Evolutionary conservation across 2,888 invertebrate species (phyloP), one percentile per base, ranked within the genome.

Genomic region (Epinotia demarniana): DNA sequence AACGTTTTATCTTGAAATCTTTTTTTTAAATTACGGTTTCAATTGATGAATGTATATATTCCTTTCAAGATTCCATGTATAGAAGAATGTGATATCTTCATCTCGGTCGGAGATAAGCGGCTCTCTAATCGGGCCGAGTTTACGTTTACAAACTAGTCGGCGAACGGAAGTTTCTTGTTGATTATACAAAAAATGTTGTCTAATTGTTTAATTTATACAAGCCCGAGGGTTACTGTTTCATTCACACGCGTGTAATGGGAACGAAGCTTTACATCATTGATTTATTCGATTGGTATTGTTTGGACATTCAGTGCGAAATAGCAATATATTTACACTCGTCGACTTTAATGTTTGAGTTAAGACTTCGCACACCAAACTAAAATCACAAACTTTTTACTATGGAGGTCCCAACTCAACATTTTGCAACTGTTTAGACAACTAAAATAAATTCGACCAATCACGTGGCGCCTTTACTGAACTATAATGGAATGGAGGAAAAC

Each of bases 111-210:
- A 86, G 90, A 91, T 91, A 91, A 87, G 87, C 83, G 78, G 88
- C 89, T 89, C 89, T 90, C 89, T 88, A 92, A 92, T 91, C 89
- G 87, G 90, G 90, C 86, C 92, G 87, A 87, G 84, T 91, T 90
- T 84, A 84, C 84, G 86, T 87, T 87, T 87, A 88, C 88, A 88
- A 90, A 88, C 90, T 88, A 86, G 90, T 90, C 87, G 85, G 84
- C 83, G 85, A 86, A 85, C 89, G 88, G 89, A 89, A 87, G 87
- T 88, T 84, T 85, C 85, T 85, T 81, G 85, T 88, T 82, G 78
- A 80, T 82, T 80, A 78, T 79, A 78, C 78, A 85, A 87, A 85
- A 89, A 87, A 87, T 85, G 83, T 85, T 84, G 81, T 84, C 81
- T 83, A 81, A 86, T 86, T 86, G 85, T 85, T 82, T 75, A 78